These are phyloP conservation scores for Glaucidium brasilianum DNA, from an alignment of 2,113 vertebrate species.

Conservation along the genomic window DNA sequence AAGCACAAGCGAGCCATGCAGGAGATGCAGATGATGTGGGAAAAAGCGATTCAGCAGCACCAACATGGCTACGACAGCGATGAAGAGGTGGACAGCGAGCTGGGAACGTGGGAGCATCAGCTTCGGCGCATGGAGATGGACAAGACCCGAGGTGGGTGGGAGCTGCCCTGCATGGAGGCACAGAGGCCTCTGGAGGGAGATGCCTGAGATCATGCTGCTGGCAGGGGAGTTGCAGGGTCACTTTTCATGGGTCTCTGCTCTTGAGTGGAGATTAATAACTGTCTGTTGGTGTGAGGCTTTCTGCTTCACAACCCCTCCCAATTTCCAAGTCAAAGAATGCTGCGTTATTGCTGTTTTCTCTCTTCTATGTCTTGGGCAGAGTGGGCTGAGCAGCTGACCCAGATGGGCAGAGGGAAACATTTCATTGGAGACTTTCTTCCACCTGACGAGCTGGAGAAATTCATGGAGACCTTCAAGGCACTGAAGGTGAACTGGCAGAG, in stretches of 20 bases:
- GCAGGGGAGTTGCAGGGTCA: background rate
- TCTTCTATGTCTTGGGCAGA: slow-evolving; percentile 69
- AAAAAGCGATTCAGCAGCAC: slow-evolving; percentile 88
- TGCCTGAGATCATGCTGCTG: background rate
- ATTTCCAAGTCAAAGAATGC: rapidly evolving
- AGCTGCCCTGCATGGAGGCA: rapidly evolving
- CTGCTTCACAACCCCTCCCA: background rate
- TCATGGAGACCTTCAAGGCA: slow-evolving; percentile 98
- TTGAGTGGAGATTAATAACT: background rate
- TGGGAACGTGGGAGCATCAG: slow-evolving; percentile 96
- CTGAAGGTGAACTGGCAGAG: slow-evolving; percentile 81
- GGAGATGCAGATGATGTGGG: slow-evolving; percentile 97
- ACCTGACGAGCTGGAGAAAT: slow-evolving; percentile 94
- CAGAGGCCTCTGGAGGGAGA: background rate
- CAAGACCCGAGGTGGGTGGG: slow-evolving; percentile 84
- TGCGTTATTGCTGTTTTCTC: background rate
- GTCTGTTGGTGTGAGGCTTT: background rate
- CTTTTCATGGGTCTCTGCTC: background rate
- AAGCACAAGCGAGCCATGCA: slow-evolving; percentile 96
- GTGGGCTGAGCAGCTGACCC: slow-evolving; percentile 96
- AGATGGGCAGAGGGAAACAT: slow-evolving; percentile 97
- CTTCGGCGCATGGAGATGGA: slow-evolving; percentile 98
- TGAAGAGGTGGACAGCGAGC: slow-evolving; percentile 88
- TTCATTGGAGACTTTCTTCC: slow-evolving; percentile 98
- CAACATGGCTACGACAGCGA: slow-evolving; percentile 96